These are phyloP conservation scores for Florisuga fusca DNA, from an alignment of 2,797 vertebrate species.

Conservation along the genomic window DNA sequence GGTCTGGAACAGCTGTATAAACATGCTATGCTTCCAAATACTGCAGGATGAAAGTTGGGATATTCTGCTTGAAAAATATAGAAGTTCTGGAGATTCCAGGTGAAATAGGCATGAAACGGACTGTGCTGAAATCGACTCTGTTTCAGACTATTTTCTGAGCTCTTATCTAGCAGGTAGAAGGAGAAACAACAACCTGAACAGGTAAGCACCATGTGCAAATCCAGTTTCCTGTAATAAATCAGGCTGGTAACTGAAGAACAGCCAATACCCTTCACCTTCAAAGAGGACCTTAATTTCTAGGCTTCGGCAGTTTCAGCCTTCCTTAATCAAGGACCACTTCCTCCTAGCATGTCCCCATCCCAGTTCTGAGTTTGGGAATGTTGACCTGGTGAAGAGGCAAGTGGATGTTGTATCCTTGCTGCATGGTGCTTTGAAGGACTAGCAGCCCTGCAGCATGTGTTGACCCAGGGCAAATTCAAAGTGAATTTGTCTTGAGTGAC, in stretches of 20 bases:
- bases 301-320: neutral
- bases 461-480: neutral
- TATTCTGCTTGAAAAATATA: neutral
- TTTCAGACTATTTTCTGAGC: conserved; percentile 42
- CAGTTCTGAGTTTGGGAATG: neutral
- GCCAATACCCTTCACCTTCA: neutral
- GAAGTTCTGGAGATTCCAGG: conserved; percentile 13
- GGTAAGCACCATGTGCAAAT: neutral
- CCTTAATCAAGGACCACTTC: neutral
- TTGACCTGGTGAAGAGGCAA: neutral
- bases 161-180: neutral
- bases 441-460: neutral
- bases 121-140: neutral
- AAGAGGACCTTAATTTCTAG: neutral
- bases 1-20: conserved; percentile 15
- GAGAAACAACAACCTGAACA: neutral
- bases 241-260: neutral
- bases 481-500: neutral
- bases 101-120: neutral
- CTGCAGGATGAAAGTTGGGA: neutral
- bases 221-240: neutral
- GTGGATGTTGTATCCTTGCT: neutral
- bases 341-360: neutral
- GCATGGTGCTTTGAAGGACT: neutral
- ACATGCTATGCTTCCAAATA: conserved; percentile 17